Base-by-base conservation (phyloP, 2,113 vertebrate genomes). In the Beaufortia kweichowensis region DNA sequence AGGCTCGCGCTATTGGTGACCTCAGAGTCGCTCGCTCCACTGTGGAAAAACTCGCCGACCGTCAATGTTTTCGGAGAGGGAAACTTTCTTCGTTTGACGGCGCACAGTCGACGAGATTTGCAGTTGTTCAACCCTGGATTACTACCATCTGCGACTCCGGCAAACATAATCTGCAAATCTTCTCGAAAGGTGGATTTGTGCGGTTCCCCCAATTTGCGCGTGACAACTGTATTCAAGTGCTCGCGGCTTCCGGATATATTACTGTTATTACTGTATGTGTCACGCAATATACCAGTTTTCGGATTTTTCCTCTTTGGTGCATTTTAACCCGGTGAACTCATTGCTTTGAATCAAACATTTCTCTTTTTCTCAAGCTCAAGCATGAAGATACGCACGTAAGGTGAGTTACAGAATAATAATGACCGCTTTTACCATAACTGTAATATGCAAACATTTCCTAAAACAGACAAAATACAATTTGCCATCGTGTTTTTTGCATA, bases 1-100 rank as follows among this genome's bases (percentile, higher is more conserved):
- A 76, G 83, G 72, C 83, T 89, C 85, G 88, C 88, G 89, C 90
- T 84, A 77, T 21, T 81, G 79, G 77, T 88, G 87, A 90, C 90
- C 66, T 91, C 90, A 88, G 88, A 89, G 12, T 66, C 68, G 0
- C 78, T 84, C 86, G 73, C 80, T 84, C 82, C 81, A 89, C 85
- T 53, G 15, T 77, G 83, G 85, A 76, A 53, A 81, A 86, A 85
- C 79, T 75, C 75, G 24, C 35, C 71, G 71, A 61, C 56, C 41
- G 71, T 17, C 77, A 72, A 39, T 71, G 65, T 62, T 56, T 70
- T 73, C 35, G 28, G 72, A 79, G 73, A n/a, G 59, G 55, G 72
- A 72, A 92, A 91, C 88, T 92, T 92, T 90, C 57, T 78, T 77
- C 76, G 57, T 33, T 79, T 46, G 72, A 69, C 82, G 28, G 79